Conservation (phyloP, 2,113 vertebrate species). For the Equus quagga region DNA sequence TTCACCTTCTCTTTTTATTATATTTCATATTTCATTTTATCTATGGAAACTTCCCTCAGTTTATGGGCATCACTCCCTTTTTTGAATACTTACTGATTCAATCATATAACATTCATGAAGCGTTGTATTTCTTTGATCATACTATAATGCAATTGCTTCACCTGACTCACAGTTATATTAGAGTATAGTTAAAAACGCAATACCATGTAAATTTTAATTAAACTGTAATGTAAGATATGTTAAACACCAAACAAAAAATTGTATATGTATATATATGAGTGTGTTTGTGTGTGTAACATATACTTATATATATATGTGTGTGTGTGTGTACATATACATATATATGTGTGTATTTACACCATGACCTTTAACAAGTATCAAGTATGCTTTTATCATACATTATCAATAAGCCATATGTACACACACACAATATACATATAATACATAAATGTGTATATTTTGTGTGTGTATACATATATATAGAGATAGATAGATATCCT, state of each 20-base stretch:
- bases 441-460: neutral
- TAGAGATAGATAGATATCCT: neutral
- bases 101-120: neutral
- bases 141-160: neutral
- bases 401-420: neutral
- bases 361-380: neutral
- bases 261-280: neutral
- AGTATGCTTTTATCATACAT: neutral
- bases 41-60: neutral
- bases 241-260: neutral
- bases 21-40: neutral
- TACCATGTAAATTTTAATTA: neutral
- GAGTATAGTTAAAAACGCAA: neutral
- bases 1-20: neutral
- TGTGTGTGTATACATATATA: neutral
- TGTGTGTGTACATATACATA: neutral
- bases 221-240: neutral
- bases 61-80: neutral
- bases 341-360: neutral
- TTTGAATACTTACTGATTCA: neutral
- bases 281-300: neutral
- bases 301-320: neutral
- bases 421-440: too few species aligned
- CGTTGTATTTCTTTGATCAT: neutral
- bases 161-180: neutral